phyloP scores from a whole-genome alignment of 2,797 vertebrate genomes.

The Uromys caudimaculatus region DNA sequence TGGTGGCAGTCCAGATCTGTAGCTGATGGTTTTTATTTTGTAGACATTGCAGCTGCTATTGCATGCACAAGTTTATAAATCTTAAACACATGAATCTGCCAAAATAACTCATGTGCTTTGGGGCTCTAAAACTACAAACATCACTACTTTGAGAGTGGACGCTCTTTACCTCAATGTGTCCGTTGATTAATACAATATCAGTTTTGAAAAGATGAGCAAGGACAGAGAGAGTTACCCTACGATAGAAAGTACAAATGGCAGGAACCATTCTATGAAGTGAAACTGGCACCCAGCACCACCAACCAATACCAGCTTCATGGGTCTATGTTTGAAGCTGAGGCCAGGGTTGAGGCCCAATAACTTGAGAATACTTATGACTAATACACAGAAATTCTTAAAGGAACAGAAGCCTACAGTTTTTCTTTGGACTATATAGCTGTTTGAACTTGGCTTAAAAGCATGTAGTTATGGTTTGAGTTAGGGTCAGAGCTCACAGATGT shows the following conservation, averaged over 20 bases:
- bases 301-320: slow-evolving; percentile 4
- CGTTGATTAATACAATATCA: background rate
- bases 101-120: background rate
- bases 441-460: background rate
- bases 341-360: background rate
- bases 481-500: background rate
- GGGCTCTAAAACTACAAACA: background rate
- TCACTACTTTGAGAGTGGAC: background rate
- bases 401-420: background rate
- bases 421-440: background rate
- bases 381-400: background rate
- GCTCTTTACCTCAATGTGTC: background rate
- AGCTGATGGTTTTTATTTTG: background rate
- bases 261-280: background rate
- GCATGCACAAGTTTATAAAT: slow-evolving; percentile 26
- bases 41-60: background rate
- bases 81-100: background rate
- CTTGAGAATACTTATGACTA: background rate
- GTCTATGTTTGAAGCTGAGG: slow-evolving; percentile 12
- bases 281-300: background rate
- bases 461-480: background rate
- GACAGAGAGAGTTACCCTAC: background rate
- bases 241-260: background rate
- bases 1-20: slow-evolving; percentile 62
- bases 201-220: slow-evolving; percentile 23